Base-by-base conservation (phyloP, 1,140 invertebrate genomes). In the Zaprionus gabonicus region DNA sequence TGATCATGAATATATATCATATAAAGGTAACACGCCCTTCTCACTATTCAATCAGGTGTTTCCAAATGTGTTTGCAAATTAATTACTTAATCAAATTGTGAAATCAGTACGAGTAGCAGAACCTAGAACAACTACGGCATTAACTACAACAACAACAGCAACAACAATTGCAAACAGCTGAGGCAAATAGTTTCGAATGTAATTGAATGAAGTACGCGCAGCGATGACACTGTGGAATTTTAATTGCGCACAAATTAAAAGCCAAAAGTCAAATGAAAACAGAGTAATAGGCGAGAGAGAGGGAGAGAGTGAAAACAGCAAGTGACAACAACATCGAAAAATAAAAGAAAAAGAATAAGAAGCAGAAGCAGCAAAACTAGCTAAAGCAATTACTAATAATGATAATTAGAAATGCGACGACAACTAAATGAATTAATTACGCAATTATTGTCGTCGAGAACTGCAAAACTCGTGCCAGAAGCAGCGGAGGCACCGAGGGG, bases 361-460 rank as follows among this genome's bases (percentile, higher is more conserved):
- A 31, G 31, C 31, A 31, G 15, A 41, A 44, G n/a, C 31, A 34
- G 31, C 31, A 34, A 34, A 57, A 10, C 51, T 55, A 28, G 53
- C 53, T 3, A 49, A 71, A 25, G 27, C 60, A 68, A 76, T 57
- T 65, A 81, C 51, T 59, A 62, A 77, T 59, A 49, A 71, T 78
- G 59, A 83, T 60, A 78, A 87, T 83, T 72, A 28, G 44, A 68
- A 36, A n/a, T 44, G 41, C 53, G 31, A 53, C 55, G 57, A 44
- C 65, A 71, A 58, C 34, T 56, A 57, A 75, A 80, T 76, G 65
- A 82, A 79, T 81, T 70, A 81, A 79, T 68, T 57, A 72, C 68
- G 66, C 38, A 64, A 67, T 73, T 78, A 62, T 74, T 55, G 27
- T 74, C 59, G 27, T n/a, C 46, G 44, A 34, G 38, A 55, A 60